These are phyloP conservation scores for Neoniphon sammara DNA, from an alignment of 2,797 vertebrate genomes.

Conservation along the genomic window DNA sequence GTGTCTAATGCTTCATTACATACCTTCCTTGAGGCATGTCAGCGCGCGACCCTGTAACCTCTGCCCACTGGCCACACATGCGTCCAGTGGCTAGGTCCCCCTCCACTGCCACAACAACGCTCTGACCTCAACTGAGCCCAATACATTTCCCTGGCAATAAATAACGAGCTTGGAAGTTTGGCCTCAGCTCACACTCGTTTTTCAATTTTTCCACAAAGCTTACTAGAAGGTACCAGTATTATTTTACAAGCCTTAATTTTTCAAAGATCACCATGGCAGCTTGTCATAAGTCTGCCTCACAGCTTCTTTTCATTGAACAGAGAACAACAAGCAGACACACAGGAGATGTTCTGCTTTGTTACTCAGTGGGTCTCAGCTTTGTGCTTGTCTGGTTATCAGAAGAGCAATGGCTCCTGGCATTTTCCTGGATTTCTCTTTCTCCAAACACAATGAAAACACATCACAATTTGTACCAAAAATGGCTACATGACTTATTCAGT, in stretches of 20 bases:
- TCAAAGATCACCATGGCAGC: constrained; percentile 54
- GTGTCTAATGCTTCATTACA: constrained; percentile 85
- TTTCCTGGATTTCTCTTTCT: constrained; percentile 53
- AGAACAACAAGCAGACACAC: constrained; percentile 60
- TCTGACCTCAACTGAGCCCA: constrained; percentile 68
- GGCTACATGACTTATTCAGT: constrained; percentile 15
- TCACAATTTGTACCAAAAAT: constrained; percentile 52
- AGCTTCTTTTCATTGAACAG: constrained; percentile 65
- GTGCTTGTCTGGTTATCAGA: constrained; percentile 64
- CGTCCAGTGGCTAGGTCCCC: constrained; percentile 41
- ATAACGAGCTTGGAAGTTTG: constrained; percentile 44
- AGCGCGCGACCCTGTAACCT: constrained; percentile 79
- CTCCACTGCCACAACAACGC: constrained; percentile 55
- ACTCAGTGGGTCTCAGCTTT: constrained; percentile 56
- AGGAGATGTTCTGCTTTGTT: constrained; percentile 68
- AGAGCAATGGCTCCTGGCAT: constrained; percentile 65
- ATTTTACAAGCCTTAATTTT: constrained; percentile 61
- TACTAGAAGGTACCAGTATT: constrained; percentile 50
- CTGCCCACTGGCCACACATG: constrained; percentile 68
- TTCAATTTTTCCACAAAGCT: constrained; percentile 38
- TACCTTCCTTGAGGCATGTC: constrained; percentile 76
- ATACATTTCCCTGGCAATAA: constrained; percentile 43
- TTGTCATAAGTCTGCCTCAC: constrained; percentile 57
- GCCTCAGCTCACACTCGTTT: background rate
- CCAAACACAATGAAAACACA: constrained; percentile 55